Percentiles rank a stretch among this genome's conserved stretches.
Conservation (phyloP, 2,113 vertebrate species). For the Malurus alboscapulatus region DNA sequence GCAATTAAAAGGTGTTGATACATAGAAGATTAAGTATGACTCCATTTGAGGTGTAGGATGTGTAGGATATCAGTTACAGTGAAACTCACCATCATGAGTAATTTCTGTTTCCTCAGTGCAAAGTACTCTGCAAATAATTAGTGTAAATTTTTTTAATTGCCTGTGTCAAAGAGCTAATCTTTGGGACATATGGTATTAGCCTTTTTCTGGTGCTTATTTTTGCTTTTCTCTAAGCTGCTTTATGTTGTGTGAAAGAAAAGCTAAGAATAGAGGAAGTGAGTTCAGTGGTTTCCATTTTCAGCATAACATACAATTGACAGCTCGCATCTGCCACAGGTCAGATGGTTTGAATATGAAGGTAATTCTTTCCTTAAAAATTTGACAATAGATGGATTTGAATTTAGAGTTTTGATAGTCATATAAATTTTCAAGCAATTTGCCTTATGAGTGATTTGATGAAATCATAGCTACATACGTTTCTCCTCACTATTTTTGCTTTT, state of each 20-base stretch:
- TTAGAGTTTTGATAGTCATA: not conserved
- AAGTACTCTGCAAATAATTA: not conserved
- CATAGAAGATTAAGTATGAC: not conserved
- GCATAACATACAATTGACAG: not conserved
- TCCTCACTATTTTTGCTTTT: not conserved
- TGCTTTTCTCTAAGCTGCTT: not conserved
- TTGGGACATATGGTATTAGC: not conserved
- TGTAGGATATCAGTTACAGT: not conserved
- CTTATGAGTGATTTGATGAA: not conserved
- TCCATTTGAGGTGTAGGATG: not conserved
- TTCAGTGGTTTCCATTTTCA: conserved; percentile 29
- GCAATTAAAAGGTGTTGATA: not conserved
- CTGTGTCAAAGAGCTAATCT: not conserved
- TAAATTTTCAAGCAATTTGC: not conserved
- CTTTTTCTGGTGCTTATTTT: not conserved
- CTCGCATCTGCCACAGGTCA: not conserved
- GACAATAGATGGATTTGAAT: not conserved
- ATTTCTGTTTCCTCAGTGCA: not conserved
- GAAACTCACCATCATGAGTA: not conserved
- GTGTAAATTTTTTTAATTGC: not conserved
- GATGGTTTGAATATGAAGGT: not conserved
- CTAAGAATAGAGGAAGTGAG: conserved; percentile 22
- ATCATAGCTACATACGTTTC: not conserved
- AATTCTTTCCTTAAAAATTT: not conserved
- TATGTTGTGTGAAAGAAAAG: not conserved